phyloP scores from a whole-genome alignment of 2,113 vertebrate genomes.

The Sporophila hypoxantha region DNA sequence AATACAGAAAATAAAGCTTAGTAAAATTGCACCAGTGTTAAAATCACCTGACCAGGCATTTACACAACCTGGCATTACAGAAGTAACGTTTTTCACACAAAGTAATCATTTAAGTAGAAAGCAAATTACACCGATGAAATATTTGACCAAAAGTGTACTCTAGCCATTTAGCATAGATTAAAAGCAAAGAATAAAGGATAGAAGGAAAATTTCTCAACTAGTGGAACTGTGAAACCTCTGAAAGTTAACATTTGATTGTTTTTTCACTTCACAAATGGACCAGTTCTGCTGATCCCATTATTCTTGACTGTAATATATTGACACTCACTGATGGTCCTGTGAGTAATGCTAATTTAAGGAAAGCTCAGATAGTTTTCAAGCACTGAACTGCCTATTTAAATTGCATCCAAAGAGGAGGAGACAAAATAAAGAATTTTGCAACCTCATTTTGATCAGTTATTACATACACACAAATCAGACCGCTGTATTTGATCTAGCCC shows the following conservation, averaged over 20 bases:
- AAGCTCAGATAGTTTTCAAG: background rate
- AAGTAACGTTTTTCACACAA: background rate
- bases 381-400: background rate
- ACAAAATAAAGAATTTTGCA: background rate
- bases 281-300: background rate
- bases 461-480: background rate
- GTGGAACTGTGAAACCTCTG: background rate
- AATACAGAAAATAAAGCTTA: background rate
- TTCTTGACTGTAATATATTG: background rate
- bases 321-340: background rate
- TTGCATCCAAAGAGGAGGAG: background rate
- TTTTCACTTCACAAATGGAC: background rate
- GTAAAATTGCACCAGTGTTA: background rate
- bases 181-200: background rate
- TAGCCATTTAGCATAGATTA: background rate
- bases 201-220: background rate
- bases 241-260: background rate
- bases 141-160: background rate
- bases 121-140: background rate
- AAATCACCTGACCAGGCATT: background rate
- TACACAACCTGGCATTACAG: rapidly evolving
- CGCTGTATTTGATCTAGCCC: background rate
- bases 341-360: background rate
- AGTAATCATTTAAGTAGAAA: background rate
- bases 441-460: background rate